Base-by-base conservation (phyloP, 2,797 vertebrate species). In the Forpus xanthops region DNA sequence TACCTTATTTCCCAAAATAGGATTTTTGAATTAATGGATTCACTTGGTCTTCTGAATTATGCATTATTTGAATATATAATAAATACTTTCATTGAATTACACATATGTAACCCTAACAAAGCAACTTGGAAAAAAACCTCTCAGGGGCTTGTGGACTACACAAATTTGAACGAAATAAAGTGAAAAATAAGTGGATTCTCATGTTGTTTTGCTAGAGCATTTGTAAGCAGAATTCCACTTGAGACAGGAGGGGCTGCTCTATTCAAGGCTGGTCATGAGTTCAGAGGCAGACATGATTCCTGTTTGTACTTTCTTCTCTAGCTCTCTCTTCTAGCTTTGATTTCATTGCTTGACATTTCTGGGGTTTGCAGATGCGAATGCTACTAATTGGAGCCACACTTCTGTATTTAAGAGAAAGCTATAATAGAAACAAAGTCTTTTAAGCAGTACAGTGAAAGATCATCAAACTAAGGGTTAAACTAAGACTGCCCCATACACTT, bases 211-310 rank as follows among this genome's bases (percentile, higher is more conserved):
- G 61, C 18, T 12, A n/a, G 27, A 53, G 21, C 35, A 30, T 71
- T 80, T 94, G 58, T 66, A 42, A 61, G 27, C 23, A 88, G 53
- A 94, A 91, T 66, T 84, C 73, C 66, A 80, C 47, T 27, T 65
- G 41, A 83, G 80, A 62, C 9, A 73, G 50, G 56, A 84, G 17
- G 17, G 75, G 42, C 50, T 75, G 65, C 58, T 85, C 47, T 79
- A 8, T 71, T 35, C 0, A 1, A 76, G 65, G n/a, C 27, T 68
- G 15, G 41, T 33, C 25, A 70, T 0, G 0, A 81, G 37, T 67
- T 87, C 74, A 2, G 44, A 75, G 50, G 65, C 23, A 71, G 39
- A 30, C 8, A 30, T 60, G 8, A 24, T 19, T 41, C 41, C 27
- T 61, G 12, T 39, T 28, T 37, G 35, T 20, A 44, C 25, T 70